Evolutionary conservation across 2,113 vertebrate genomes (phyloP).

Genomic region (Tyto alba): DNA sequence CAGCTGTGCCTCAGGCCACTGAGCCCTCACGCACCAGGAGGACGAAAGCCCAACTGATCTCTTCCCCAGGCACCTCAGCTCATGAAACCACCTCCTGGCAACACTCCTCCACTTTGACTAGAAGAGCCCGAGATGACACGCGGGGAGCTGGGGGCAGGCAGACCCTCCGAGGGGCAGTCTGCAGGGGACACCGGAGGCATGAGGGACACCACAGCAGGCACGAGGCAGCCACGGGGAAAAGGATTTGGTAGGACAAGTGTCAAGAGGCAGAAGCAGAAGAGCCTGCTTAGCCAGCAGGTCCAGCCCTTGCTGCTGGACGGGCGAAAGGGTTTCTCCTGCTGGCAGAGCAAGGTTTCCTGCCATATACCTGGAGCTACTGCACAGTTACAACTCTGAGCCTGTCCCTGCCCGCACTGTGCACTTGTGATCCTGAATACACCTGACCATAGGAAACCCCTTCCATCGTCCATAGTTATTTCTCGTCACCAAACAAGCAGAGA

Average conservation of each 20-base stretch:
- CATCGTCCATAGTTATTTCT: neutral
- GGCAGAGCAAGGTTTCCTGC: neutral
- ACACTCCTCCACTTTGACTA: neutral
- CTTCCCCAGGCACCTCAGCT: neutral
- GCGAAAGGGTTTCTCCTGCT: neutral
- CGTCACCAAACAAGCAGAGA: neutral
- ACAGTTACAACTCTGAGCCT: neutral
- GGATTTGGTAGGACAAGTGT: neutral
- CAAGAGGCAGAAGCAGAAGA: neutral
- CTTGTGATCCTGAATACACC: neutral
- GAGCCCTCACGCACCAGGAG: neutral
- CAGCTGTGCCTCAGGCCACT: neutral
- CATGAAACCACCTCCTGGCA: neutral
- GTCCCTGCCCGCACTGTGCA: neutral
- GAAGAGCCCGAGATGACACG: neutral
- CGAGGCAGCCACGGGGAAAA: rapidly evolving
- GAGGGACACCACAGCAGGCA: neutral
- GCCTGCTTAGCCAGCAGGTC: neutral
- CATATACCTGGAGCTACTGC: rapidly evolving
- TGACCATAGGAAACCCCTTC: neutral
- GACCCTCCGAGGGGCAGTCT: rapidly evolving
- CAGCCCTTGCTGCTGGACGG: neutral
- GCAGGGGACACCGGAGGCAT: neutral
- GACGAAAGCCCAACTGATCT: neutral
- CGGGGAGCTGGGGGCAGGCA: neutral